Evolutionary conservation across 2,888 invertebrate species (phyloP).

Genomic region (Lithophane leautieri): DNA sequence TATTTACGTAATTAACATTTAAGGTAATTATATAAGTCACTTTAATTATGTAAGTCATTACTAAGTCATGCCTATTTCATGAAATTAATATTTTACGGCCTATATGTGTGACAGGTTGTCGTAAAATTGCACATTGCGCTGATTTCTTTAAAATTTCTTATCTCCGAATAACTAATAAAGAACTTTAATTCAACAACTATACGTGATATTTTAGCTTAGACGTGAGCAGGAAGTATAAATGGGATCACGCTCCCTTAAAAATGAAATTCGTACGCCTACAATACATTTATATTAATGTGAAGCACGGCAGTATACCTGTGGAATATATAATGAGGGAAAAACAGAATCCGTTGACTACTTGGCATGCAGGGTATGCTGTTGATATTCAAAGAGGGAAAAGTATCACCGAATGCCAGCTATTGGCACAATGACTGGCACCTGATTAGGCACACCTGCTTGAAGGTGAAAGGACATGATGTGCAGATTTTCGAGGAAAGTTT

Average conservation of each 20-base stretch:
- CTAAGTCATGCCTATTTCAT: not conserved
- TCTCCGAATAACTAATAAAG: not conserved
- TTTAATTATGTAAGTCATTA: no score
- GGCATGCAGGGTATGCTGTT: constrained; percentile 41
- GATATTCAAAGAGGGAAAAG: constrained; percentile 63
- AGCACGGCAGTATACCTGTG: constrained; percentile 31
- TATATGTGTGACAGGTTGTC: not conserved
- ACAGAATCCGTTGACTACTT: constrained; percentile 51
- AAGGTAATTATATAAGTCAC: no score
- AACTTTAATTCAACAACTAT: not conserved
- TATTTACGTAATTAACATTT: not conserved
- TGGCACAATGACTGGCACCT: constrained; percentile 58
- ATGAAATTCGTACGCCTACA: constrained; percentile 46
- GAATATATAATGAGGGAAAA: constrained; percentile 68
- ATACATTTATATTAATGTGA: constrained; percentile 58
- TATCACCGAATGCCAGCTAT: constrained; percentile 61
- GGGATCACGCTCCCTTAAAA: constrained; percentile 45
- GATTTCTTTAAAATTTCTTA: not conserved
- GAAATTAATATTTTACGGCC: not conserved
- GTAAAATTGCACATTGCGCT: not conserved
- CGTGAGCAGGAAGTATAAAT: constrained; percentile 53
- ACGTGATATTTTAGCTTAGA: constrained; percentile 1
- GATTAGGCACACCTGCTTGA: constrained; percentile 52
- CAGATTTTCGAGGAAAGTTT: not conserved
- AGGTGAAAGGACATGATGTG: constrained; percentile 19